Conservation (phyloP, 23 tunicate species). For the Styela clava region DNA sequence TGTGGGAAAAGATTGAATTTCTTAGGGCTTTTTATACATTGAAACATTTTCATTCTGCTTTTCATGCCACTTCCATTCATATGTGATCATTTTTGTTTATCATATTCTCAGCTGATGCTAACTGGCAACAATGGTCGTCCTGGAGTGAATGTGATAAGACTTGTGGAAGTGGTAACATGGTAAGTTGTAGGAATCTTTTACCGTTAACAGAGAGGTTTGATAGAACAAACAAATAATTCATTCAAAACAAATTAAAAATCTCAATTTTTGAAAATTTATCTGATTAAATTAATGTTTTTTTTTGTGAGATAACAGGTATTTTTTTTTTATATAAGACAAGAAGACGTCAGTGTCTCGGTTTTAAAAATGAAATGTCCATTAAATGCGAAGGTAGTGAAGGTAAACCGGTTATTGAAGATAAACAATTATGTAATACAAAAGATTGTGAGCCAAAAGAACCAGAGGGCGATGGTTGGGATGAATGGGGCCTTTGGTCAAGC, state of each 20-base stretch:
- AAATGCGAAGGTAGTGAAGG: background rate
- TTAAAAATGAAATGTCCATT: background rate
- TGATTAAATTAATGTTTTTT: no score
- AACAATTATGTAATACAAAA: conserved; percentile 1
- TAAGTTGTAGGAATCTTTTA: background rate
- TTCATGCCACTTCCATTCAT: no score
- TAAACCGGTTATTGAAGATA: background rate
- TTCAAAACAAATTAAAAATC: no score
- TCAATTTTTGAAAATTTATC: no score
- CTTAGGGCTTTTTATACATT: no score
- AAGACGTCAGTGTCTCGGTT: background rate
- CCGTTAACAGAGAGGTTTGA: background rate
- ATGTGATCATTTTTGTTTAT: background rate
- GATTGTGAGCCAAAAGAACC: background rate
- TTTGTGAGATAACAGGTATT: no score
- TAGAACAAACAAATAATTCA: no score
- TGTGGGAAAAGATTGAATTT: no score
- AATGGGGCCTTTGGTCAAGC: conserved; percentile 13
- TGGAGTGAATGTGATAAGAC: conserved; percentile 10
- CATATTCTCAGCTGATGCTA: background rate
- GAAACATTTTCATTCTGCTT: no score
- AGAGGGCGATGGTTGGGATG: background rate
- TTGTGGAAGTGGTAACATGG: background rate
- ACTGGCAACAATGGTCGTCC: background rate
- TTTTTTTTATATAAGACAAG: conserved; percentile 5